These are phyloP conservation scores for Leptinotarsa tumamoca DNA, from an alignment of 2,888 invertebrate genomes.

Conservation along the genomic window DNA sequence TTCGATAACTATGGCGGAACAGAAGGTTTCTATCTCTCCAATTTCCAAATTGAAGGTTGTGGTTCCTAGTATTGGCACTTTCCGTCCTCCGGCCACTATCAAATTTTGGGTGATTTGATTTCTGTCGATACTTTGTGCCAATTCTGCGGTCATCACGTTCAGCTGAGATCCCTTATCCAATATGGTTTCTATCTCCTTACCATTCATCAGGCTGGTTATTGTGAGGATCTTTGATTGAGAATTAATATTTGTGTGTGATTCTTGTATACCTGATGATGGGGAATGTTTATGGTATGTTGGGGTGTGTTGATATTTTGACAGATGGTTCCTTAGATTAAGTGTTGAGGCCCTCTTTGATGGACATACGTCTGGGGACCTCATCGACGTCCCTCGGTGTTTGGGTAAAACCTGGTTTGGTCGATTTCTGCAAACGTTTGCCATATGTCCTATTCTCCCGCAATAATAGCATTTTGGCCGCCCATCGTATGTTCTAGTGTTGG, in stretches of 20 bases:
- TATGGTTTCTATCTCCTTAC: background rate
- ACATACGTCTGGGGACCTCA: background rate
- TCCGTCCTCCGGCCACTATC: background rate
- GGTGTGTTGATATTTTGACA: background rate
- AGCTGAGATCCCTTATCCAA: background rate
- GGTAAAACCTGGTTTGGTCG: background rate
- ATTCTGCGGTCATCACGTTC: background rate
- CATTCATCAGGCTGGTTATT: background rate
- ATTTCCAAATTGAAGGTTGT: background rate
- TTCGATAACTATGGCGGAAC: background rate
- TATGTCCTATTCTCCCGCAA: background rate
- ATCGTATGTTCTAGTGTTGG: conserved; percentile 4
- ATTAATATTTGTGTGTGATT: background rate
- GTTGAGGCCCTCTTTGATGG: background rate
- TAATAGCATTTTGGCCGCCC: background rate
- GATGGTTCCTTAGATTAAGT: background rate
- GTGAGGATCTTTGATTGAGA: background rate
- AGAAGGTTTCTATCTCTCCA: background rate
- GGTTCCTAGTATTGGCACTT: background rate
- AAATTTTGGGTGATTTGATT: background rate
- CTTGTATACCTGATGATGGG: background rate
- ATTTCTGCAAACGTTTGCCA: background rate
- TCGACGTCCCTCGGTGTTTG: background rate
- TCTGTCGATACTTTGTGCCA: background rate
- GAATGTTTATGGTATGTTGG: no score